phyloP scores from a whole-genome alignment of 2,797 vertebrate species.

The Xenopus petersii region DNA sequence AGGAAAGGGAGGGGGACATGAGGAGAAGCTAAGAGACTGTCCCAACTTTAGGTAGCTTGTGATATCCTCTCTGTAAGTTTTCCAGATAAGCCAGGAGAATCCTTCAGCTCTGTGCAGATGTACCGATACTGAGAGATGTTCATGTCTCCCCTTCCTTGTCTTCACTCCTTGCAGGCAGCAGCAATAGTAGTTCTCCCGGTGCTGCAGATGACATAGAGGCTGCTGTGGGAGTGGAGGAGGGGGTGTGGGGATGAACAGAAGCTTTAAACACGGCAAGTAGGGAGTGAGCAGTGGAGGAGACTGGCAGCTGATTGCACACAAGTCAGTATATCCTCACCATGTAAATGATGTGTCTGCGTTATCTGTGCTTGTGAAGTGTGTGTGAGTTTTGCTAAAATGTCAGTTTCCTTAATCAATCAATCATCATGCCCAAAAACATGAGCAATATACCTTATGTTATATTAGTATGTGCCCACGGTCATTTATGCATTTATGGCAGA shows the following conservation, averaged over 20 bases:
- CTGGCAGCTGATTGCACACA: conserved; percentile 20
- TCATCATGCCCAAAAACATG: too few species aligned
- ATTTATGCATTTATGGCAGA: too few species aligned
- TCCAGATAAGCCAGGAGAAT: conserved; percentile 1
- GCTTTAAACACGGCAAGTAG: conserved; percentile 41
- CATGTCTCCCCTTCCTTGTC: conserved; percentile 35
- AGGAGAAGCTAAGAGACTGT: not conserved
- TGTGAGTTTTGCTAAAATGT: too few species aligned
- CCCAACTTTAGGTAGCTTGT: conserved; percentile 30
- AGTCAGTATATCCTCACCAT: conserved; percentile 7
- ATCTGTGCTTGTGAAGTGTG: too few species aligned
- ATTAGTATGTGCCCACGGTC: too few species aligned
- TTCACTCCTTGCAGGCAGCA: conserved; percentile 33
- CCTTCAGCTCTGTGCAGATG: conserved; percentile 9
- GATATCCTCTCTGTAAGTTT: conserved; percentile 11
- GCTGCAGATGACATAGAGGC: conserved; percentile 45
- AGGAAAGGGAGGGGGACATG: not conserved
- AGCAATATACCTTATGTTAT: too few species aligned
- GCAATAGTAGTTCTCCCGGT: conserved; percentile 32
- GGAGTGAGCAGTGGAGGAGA: conserved; percentile 28
- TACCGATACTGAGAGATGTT: conserved; percentile 23
- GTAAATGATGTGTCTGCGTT: too few species aligned
- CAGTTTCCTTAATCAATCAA: too few species aligned
- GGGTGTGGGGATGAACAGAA: conserved; percentile 29
- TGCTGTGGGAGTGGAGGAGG: conserved; percentile 46